Evolutionary conservation across 1,140 invertebrate species (phyloP), one percentile per base, ranked within the genome.

Genomic region (Listronotus bonariensis): DNA sequence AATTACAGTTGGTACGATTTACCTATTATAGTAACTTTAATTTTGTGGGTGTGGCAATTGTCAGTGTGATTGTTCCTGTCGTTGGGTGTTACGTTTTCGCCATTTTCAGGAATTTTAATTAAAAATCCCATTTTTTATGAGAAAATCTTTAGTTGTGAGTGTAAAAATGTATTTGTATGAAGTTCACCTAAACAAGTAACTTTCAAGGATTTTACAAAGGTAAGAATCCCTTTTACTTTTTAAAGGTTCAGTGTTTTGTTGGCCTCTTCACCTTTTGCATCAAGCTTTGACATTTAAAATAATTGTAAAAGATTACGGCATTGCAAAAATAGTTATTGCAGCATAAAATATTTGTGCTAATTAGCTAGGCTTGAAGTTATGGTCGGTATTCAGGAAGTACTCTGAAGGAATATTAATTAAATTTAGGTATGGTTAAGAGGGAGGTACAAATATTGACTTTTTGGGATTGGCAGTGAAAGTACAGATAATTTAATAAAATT

Each of bases 21-120:
- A 45, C 8, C 14, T 36, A 14, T 31, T 36, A n/a, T 48, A 52
- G 62, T 55, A 17, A 56, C 14, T 65, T 65, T 65, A 15, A 40
- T 51, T 65, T 48, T 49, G 5, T 31, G 45, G 62, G 62, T 65
- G 62, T 65, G 62, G 62, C 41, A 51, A 54, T 49, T 5, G 14
- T 42, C 7, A 8, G 36, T 41, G 49, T 14, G 26, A 52, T 7
- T 58, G 56, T 36, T 12, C 20, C 14, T 38, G 51, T 57, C 18
- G 55, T 55, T 59, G 63, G 63, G 63, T 65, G 63, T 65, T 65
- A 34, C 63, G 61, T 55, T 60, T 58, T 55, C 45, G 46, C 63
- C 54, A 58, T 65, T 65, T 64, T 34, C 15, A 31, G 10, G 32
- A 10, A 40, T 41, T 43, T 54, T 45, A 40, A 12, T 32, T 10